Evolutionary conservation across 2,113 vertebrate species (phyloP), one percentile per base, ranked within the genome.

Genomic region (Pelecanoides urinatrix): DNA sequence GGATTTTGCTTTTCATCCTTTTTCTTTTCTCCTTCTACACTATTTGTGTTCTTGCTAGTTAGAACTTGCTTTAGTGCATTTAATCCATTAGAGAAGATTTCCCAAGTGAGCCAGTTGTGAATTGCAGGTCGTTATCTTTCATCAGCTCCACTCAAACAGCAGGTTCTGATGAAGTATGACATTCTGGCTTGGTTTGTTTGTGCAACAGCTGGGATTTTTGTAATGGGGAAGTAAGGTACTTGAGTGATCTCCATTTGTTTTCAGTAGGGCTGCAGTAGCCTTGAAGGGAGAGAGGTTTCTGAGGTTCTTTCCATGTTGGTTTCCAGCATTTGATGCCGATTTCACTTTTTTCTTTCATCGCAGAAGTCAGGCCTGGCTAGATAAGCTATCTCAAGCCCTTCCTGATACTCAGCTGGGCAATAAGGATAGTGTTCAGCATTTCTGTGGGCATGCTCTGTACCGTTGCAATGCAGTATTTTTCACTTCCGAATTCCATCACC

Each of bases 91-190:
- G 16, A 56, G 42, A 30, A 59, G 49, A 34, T 38, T 36, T 73
- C 50, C 38, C 50, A 80, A 25, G 83, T 16, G 38, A 83, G 25
- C 25, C 63, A 34, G 14, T 27, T 86, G 50, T 73, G 78, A 86
- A 70, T 70, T 0, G 0, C 1, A 4, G 66, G 66, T 72, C 0
- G 0, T 23, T 61, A 1, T 59, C 14, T 18, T 78, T 83, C 5
- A 5, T 71, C 29, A 68, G 45, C 53, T 83, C 45, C 50, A 17
- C 47, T 92, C 62, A 53, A 71, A 73, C n/a, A 44, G n/a, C 0
- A 0, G 16, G 75, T 93, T 76, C 45, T 1, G 17, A 42, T 0
- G 3, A 80, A 65, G 16, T 44, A 9, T 55, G 59, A 22, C 52
- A 56, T 71, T 74, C 63, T 86, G 67, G 36, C 63, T 74, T 38